A percentile compares a stretch with the other conserved stretches of the same genome.
Conservation (phyloP, 2,113 vertebrate species). For the Neodontobutis hainanensis region DNA sequence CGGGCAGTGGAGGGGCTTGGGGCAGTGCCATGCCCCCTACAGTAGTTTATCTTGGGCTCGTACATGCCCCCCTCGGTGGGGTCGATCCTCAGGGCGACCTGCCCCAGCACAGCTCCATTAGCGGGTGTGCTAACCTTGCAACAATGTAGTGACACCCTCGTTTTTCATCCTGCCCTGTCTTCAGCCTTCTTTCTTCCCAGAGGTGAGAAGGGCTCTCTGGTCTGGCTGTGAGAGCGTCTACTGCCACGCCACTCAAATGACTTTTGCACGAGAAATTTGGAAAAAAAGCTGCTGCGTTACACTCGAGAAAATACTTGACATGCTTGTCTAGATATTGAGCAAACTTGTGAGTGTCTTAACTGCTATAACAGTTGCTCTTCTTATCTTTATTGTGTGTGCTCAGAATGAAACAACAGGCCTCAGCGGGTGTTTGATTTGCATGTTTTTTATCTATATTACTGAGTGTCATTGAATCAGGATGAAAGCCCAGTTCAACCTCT, state of each 20-base stretch:
- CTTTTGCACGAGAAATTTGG: background rate
- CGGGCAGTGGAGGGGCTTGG: constrained; percentile 76
- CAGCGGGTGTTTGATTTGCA: constrained; percentile 38
- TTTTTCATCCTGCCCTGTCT: constrained; percentile 83
- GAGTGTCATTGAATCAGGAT: constrained; percentile 59
- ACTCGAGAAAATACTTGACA: background rate
- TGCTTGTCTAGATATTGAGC: background rate
- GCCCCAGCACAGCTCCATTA: constrained; percentile 83
- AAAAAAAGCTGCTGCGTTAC: background rate
- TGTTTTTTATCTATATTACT: constrained; percentile 59
- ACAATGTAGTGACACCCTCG: constrained; percentile 85
- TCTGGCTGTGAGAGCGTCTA: constrained; percentile 69
- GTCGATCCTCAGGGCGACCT: constrained; percentile 78
- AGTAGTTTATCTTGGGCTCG: constrained; percentile 83
- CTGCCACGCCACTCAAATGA: constrained; percentile 40
- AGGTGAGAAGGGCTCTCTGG: constrained; percentile 77
- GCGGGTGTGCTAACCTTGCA: constrained; percentile 91
- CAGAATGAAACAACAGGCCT: constrained; percentile 25
- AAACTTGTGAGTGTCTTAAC: background rate
- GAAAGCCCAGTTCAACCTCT: constrained; percentile 53
- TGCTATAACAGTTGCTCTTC: constrained; percentile 5
- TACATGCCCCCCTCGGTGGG: constrained; percentile 76
- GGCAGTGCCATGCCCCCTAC: constrained; percentile 80
- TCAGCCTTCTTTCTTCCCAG: constrained; percentile 63
- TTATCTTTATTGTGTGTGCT: background rate